Base-by-base conservation (phyloP, 2,888 invertebrate genomes). In the Eristalinus sepulchralis region DNA sequence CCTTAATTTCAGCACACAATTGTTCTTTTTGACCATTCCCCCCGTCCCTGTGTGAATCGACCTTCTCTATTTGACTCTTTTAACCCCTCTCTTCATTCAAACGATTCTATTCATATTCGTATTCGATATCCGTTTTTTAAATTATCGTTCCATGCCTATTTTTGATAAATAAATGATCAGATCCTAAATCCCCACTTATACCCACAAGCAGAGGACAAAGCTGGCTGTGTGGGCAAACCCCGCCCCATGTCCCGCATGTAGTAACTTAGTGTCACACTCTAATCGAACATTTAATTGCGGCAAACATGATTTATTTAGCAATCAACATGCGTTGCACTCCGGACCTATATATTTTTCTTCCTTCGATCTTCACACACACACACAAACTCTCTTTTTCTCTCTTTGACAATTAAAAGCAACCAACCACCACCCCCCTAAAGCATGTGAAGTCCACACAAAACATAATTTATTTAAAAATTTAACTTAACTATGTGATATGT, bases 41-140 rank as follows among this genome's bases (percentile, higher is more conserved):
- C 0, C 24, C 39, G 0, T 20, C 33, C 27, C 24, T 17, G 27
- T 27, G 9, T 22, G 13, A 57, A 24, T 27, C 13, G 11, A 20
- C n/a, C 17, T 34, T 13, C 36, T 13, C 24, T 36, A 39, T 62
- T 55, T 20, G 13, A 13, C 17, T 27, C 31, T 34, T 63, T 17
- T 67, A 79, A 13, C 73, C 27, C 57, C 59, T 75, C 17, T 75
- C 13, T 57, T 60, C 27, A 76, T 60, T 79, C 36, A 59, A 59
- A 24, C 62, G 17, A 78, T 34, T 70, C 55, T 4, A n/a, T 11
- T 62, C 20, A 81, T 72, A 71, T 86, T 86, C 83, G 85, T 85
- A 85, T 85, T 85, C 82, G 85, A 85, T 85, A 81, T 36, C 47
- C 64, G 75, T 73, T 57, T 47, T n/a, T 39, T 10, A 57, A 22